Evolutionary conservation across 2,888 invertebrate species (phyloP).

Genomic region (Eueremaeus valkanovi): DNA sequence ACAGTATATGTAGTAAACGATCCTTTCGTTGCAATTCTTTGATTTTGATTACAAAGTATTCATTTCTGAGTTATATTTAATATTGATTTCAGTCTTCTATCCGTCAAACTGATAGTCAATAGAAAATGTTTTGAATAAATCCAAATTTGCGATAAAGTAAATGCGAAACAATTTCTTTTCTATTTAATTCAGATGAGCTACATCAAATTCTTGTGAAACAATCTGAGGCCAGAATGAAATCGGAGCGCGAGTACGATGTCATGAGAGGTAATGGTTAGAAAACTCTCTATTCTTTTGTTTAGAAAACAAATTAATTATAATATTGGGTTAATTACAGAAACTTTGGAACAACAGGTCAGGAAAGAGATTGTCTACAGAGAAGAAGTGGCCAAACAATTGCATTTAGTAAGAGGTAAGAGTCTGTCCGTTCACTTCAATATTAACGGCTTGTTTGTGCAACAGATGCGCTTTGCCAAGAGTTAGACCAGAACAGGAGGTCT

Average conservation of each 20-base stretch:
- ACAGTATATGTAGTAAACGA: no score
- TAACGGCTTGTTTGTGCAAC: constrained; percentile 36
- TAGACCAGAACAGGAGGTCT: constrained; percentile 52
- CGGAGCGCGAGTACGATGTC: constrained; percentile 51
- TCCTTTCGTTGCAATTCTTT: no score
- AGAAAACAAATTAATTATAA: neutral
- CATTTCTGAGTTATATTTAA: no score
- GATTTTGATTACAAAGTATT: no score
- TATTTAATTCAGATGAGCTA: constrained; percentile 50
- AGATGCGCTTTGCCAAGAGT: constrained; percentile 52
- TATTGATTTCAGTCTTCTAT: no score
- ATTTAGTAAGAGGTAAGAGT: constrained; percentile 51
- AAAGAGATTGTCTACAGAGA: constrained; percentile 51
- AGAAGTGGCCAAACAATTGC: constrained; percentile 51
- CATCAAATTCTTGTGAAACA: constrained; percentile 50
- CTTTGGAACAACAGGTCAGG: constrained; percentile 51
- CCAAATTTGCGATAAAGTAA: no score
- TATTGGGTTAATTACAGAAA: constrained; percentile 47
- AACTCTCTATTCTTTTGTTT: neutral
- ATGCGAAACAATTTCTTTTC: no score
- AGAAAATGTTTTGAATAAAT: no score
- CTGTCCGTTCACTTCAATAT: neutral
- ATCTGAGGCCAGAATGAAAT: constrained; percentile 50
- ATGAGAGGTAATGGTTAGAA: constrained; percentile 50
- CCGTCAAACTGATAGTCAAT: no score